Evolutionary conservation across 2,113 vertebrate genomes (phyloP), one percentile per base, ranked within the genome.

Genomic region (Myanophis thanlyinensis): DNA sequence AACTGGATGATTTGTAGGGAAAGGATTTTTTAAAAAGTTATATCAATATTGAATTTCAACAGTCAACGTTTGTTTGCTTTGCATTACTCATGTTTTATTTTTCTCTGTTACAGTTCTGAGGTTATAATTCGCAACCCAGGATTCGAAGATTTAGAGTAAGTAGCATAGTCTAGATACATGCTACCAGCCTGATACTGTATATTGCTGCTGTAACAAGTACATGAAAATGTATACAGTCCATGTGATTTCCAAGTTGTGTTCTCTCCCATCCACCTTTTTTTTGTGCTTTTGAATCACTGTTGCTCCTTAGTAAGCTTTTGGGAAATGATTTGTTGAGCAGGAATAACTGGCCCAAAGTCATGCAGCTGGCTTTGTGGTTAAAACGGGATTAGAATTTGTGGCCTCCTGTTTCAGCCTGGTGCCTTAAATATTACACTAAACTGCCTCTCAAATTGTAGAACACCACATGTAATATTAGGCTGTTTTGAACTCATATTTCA

Each of bases 61-160:
- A 91, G 9, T 59, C 0, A 0, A 18, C 35, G 5, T 27, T 4
- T 4, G 0, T 56, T 88, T 44, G 18, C 18, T 93, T 92, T 54
- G 22, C 6, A 89, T 40, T 84, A 89, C 90, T 90, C 91, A 44
- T 56, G 88, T 30, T 91, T 1, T 30, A 0, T 84, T n/a, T 90
- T 91, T 86, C 80, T 92, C 51, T 93, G 95, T 56, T 90, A 23
- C 97, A 99, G 98, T 49, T 98, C 96, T 0, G 97, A 97, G 91
- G 93, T 98, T 94, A 97, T 98, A 47, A 98, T 99, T 95, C 94
- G n/a, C 93, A 99, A 98, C 91, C 91, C 97, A 27, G 98, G 95
- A 13, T 98, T 98, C 95, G 94, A 97, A 86, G 98, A 98, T 5
- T 89, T 96, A 25, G 97, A 97, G 98, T 99, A 96, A 98, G 98